Base-by-base conservation (phyloP, 2,888 invertebrate genomes). In the Callyntrura sp. region DNA sequence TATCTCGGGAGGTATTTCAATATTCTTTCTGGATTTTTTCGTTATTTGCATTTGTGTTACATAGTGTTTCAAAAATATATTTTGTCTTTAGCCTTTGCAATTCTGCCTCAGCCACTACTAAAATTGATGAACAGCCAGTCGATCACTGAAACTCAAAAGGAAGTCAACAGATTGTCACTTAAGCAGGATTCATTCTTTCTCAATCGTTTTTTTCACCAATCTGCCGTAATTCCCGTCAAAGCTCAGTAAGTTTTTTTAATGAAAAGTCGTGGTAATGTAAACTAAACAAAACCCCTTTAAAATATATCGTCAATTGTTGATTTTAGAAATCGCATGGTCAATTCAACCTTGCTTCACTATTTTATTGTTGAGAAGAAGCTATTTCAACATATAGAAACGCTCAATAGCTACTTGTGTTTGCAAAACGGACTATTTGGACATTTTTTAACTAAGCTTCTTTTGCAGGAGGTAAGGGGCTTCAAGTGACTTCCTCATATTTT, bases 371-470 rank as follows among this genome's bases (percentile, higher is more conserved):
- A 92, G 48, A 92, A 93, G 55, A 86, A 91, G 11, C 78, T 93
- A 8, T 92, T 92, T 48, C 78, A 91, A 12, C 92, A 93, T 78
- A 55, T 93, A 0, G 88, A 91, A 48, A 88, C 91, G 2, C 28
- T 93, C 0, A 92, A 93, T 35, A 91, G 91, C 60, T 93, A 91
- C 48, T 28, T 93, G 0, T 90, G 92, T 17, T 84, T 93, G 11
- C 93, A 93, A 78, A 92, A 93, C 85, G 93, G 93, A 28, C 51
- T 92, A 0, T 93, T 93, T 91, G 91, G 92, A 6, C 91, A 92
- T 25, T 91, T 91, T 65, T 55, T 93, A 3, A 88, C 79, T 9
- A 57, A 14, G 0, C 79, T 91, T 17, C 55, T 93, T 3, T 83
- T 93, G 12, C 76, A 91, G 68, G 92, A 92, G 90, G 92, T 93